phyloP scores from a whole-genome alignment of 2,888 invertebrate species.

The Cremastobaeus sp. region DNA sequence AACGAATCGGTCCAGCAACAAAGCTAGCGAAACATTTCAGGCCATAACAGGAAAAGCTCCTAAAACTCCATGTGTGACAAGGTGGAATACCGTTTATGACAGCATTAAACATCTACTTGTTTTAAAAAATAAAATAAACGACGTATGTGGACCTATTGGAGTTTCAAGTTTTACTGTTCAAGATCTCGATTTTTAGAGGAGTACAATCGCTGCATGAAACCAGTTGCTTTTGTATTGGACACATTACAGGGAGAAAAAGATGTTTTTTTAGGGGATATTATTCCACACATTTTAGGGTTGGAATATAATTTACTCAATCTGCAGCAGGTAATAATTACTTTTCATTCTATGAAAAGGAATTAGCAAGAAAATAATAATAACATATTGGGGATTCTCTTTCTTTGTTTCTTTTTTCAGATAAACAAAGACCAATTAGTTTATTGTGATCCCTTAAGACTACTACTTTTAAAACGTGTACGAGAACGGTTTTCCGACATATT shows the following conservation, averaged over 20 bases:
- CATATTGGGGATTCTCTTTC: too few relatives aligned
- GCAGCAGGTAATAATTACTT: background rate
- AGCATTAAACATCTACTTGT: constrained; percentile 1
- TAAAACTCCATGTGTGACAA: constrained; percentile 11
- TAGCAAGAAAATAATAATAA: constrained; percentile 5
- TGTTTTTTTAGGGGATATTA: constrained; percentile 1
- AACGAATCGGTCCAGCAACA: constrained; percentile 14
- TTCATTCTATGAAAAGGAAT: too few relatives aligned
- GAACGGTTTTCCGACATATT: background rate
- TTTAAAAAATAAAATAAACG: constrained; percentile 5
- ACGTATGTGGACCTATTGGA: background rate
- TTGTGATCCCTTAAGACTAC: background rate
- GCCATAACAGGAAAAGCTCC: background rate
- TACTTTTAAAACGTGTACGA: background rate
- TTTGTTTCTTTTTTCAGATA: too few relatives aligned
- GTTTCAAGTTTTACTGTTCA: background rate
- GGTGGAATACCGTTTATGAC: constrained; percentile 23
- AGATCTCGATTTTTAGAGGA: constrained; percentile 12
- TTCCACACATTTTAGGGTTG: background rate
- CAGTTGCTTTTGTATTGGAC: background rate
- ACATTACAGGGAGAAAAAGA: constrained; percentile 12
- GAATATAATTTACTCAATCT: background rate
- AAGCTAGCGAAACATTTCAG: constrained; percentile 8
- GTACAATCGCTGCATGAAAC: background rate
- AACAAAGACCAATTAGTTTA: too few relatives aligned